These are phyloP conservation scores for Drosophila takahashii DNA, from an alignment of 1,140 invertebrate species.

Conservation along the genomic window DNA sequence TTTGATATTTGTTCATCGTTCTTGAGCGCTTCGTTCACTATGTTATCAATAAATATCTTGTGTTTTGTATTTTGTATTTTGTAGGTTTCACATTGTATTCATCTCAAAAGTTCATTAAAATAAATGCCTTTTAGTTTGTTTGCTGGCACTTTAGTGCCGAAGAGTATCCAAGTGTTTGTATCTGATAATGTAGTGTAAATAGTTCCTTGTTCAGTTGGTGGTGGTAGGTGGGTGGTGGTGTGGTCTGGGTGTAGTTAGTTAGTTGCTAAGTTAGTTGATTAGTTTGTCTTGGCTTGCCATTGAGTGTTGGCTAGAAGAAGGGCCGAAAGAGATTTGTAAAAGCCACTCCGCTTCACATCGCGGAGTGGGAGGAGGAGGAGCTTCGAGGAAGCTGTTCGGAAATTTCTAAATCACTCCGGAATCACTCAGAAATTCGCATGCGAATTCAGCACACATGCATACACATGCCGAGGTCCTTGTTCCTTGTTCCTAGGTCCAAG, in stretches of 20 bases:
- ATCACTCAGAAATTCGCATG: slow-evolving; percentile 69
- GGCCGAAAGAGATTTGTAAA: slow-evolving; percentile 29
- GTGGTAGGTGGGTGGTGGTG: slow-evolving; percentile 23
- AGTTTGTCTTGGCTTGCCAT: slow-evolving; percentile 47
- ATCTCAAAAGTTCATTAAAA: slow-evolving; percentile 78
- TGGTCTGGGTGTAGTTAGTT: slow-evolving; percentile 40
- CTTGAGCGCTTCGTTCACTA: slow-evolving; percentile 23
- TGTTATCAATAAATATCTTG: slow-evolving; percentile 34
- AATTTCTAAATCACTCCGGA: slow-evolving; percentile 51
- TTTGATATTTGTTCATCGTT: slow-evolving; percentile 29
- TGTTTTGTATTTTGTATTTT: slow-evolving; percentile 39
- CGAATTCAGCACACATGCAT: slow-evolving; percentile 32
- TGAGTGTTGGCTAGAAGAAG: slow-evolving; percentile 39
- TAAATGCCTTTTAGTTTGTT: slow-evolving; percentile 81
- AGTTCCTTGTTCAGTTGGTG: slow-evolving; percentile 58
- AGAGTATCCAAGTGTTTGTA: slow-evolving; percentile 56
- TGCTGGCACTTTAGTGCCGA: slow-evolving; percentile 49
- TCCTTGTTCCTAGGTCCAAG: slow-evolving; percentile 2
- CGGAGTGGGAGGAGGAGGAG: slow-evolving; percentile 6
- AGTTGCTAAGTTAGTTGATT: slow-evolving; percentile 45
- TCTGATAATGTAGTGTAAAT: slow-evolving; percentile 67
- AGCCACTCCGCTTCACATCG: slow-evolving; percentile 15
- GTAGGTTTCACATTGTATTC: slow-evolving; percentile 45
- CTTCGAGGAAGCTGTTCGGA: slow-evolving; percentile 40
- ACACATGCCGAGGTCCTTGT: background rate